These are phyloP conservation scores for Anarrhichthys ocellatus DNA, from an alignment of 2,113 vertebrate species.

Conservation along the genomic window DNA sequence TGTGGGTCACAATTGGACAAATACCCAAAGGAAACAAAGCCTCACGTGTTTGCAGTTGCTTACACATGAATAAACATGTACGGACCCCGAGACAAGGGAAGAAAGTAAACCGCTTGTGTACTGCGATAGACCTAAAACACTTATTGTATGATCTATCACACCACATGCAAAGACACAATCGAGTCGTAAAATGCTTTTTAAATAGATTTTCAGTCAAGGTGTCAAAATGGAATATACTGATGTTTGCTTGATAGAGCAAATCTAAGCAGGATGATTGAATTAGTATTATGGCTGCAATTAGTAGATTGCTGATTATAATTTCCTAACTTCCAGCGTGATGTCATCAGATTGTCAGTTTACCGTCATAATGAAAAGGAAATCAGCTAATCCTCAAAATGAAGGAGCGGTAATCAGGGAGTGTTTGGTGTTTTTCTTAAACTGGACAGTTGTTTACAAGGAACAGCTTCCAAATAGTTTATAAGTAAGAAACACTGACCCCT, in stretches of 20 bases:
- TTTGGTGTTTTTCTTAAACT: neutral
- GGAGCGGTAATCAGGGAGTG: neutral
- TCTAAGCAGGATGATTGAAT: neutral
- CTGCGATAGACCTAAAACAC: neutral
- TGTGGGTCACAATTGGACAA: neutral
- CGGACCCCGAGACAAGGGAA: neutral
- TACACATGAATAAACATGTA: conserved; percentile 2
- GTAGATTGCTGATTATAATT: neutral
- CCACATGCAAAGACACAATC: neutral
- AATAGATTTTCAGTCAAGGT: neutral
- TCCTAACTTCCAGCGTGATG: neutral
- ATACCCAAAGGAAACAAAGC: neutral
- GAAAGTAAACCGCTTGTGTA: neutral
- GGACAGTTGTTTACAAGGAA: neutral
- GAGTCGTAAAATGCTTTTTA: neutral
- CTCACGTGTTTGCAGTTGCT: neutral
- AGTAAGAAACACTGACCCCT: neutral
- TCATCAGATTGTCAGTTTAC: neutral
- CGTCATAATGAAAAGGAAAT: neutral
- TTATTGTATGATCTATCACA: neutral
- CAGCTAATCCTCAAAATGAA: neutral
- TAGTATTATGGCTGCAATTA: neutral
- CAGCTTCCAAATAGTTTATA: neutral
- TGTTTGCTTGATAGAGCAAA: neutral
- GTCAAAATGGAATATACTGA: neutral